Base-by-base conservation (phyloP, 2,797 vertebrate genomes). In the Sylvilagus floridanus region DNA sequence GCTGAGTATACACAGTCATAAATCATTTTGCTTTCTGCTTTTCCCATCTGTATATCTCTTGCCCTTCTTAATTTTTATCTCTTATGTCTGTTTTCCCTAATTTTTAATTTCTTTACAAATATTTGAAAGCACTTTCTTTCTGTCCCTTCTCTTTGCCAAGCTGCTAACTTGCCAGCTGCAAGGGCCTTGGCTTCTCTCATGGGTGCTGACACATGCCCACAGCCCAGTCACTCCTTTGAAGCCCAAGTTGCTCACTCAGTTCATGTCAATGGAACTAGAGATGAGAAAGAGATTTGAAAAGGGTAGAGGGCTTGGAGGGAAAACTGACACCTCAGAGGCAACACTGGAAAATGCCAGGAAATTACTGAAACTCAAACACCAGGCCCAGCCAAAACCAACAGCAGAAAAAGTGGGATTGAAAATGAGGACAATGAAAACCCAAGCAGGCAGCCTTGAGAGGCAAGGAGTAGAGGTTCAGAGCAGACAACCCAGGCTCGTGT, bases 151-250 rank as follows among this genome's bases (percentile, higher is more conserved):
- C 47, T 91, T 78, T 93, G 82, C 50, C 90, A 90, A n/a, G 90
- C 79, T 62, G 35, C 69, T 93, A 93, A 77, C 16, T 90, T 96
- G 66, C 73, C 21, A 2, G 71, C 68, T 88, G 66, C 30, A 83
- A 52, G 89, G 73, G 93, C 91, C 65, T 96, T 71, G 30, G 90
- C 91, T 24, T 30, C 2, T 92, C 91, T 92, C 14, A 3, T 79
- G 94, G 93, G 90, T 76, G 66, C 95, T 97, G 95, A 98, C 76
- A 96, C 96, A 92, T 42, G 28, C 62, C 85, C 72, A 97, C 69
- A 79, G 54, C 7, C 11, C 32, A 83, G 89, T 93, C 82, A 91
- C 57, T 84, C 5, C 19, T 88, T 71, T 72, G 35, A 50, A 71
- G 84, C 37, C 50, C 30, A 10, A 11, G 4, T 21, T 52, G 73